Conservation (phyloP, 2,797 vertebrate genomes). For the Allobates femoralis region DNA sequence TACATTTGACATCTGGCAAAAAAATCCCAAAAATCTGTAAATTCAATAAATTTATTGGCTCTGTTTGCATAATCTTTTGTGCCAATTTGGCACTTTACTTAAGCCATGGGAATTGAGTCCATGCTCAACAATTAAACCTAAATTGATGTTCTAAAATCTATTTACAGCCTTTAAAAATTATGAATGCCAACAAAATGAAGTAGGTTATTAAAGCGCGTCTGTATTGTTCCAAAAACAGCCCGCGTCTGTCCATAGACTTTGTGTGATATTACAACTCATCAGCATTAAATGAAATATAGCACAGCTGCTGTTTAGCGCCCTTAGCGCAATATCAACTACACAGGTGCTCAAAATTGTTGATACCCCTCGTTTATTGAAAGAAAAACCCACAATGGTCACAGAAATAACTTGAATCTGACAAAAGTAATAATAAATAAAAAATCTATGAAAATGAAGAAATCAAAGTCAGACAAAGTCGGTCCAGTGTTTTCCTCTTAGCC, state of each 20-base stretch:
- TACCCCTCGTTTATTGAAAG: no score
- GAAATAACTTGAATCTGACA: no score
- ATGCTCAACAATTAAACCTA: constrained; percentile 28
- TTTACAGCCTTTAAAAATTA: neutral
- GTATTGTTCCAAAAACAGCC: neutral
- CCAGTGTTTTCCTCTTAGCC: no score
- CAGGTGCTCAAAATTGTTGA: no score
- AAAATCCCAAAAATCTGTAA: neutral
- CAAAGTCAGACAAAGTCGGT: no score
- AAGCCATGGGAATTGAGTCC: constrained; percentile 29
- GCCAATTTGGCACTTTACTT: constrained; percentile 47
- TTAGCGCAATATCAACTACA: no score
- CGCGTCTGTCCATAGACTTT: neutral
- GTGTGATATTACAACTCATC: neutral
- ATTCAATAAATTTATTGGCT: neutral
- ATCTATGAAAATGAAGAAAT: no score
- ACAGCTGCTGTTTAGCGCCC: no score
- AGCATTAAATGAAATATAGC: no score
- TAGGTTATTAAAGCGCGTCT: neutral
- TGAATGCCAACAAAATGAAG: constrained; percentile 10
- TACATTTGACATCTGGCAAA: constrained; percentile 34
- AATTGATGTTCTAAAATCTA: constrained; percentile 13
- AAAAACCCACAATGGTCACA: no score
- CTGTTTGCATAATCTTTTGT: constrained; percentile 35
- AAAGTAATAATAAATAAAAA: no score